A percentile compares a stretch with the other conserved stretches of the same genome.
Evolutionary conservation across 2,888 invertebrate genomes (phyloP).

Genomic region (Loripinus fragilis): DNA sequence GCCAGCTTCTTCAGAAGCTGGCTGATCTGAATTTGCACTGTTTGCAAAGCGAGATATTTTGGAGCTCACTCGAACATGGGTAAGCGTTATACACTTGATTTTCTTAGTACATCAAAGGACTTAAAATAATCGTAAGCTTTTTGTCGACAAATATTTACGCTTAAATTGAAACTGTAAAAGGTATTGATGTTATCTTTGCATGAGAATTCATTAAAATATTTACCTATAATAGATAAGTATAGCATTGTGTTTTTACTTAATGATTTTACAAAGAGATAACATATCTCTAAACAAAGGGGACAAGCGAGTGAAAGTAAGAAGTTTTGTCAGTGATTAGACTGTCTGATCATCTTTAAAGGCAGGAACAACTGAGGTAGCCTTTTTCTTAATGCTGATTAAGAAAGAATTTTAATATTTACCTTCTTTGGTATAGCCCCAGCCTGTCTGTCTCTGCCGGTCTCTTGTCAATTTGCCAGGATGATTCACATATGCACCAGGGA

Average conservation of each 20-base stretch:
- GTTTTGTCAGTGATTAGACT: constrained; percentile 5
- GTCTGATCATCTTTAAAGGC: neutral
- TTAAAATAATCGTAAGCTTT: constrained; percentile 8
- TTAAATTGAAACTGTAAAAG: constrained; percentile 4
- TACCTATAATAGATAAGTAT: neutral
- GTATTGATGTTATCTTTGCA: constrained; percentile 8
- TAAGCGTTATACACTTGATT: neutral
- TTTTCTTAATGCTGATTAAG: no score
- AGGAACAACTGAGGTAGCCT: no score
- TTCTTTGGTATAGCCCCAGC: no score
- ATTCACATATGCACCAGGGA: no score
- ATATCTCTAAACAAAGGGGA: neutral
- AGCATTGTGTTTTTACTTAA: neutral
- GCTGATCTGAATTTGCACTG: no score
- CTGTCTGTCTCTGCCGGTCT: no score
- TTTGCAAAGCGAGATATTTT: no score
- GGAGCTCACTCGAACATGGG: no score
- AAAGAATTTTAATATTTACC: no score
- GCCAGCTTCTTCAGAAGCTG: no score
- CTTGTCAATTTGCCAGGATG: no score
- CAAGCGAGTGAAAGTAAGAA: constrained; percentile 3
- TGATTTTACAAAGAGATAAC: constrained; percentile 8
- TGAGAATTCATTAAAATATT: neutral
- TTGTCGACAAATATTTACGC: constrained; percentile 1
- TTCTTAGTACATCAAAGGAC: neutral